phyloP scores from a whole-genome alignment of 2,113 vertebrate species.

The Butastur rufipennis region DNA sequence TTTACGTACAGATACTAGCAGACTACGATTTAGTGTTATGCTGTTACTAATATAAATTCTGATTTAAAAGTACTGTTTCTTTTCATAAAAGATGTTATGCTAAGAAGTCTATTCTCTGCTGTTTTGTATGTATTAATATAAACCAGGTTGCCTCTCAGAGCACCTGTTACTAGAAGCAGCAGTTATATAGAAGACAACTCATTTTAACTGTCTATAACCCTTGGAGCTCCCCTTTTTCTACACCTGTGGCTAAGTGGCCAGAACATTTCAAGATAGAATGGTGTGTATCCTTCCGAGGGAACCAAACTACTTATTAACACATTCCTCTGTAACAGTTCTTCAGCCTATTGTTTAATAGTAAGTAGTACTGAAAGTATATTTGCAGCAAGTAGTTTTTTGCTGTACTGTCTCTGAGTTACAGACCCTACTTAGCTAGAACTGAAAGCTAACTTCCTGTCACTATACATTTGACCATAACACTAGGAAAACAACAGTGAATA shows the following conservation, averaged over 20 bases:
- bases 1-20: not conserved
- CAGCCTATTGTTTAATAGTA: not conserved
- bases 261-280: too few relatives aligned
- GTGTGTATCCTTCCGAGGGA: not conserved
- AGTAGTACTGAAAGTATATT: not conserved
- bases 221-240: not conserved
- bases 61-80: not conserved
- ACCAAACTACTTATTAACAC: not conserved
- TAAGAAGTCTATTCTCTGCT: not conserved
- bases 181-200: not conserved
- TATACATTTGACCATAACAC: not conserved
- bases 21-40: rapidly evolving
- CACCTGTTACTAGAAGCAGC: not conserved
- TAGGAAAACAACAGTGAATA: not conserved
- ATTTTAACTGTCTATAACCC: not conserved
- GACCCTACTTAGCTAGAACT: not conserved
- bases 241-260: not conserved
- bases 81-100: not conserved
- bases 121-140: not conserved
- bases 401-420: not conserved
- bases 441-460: not conserved
- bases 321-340: not conserved
- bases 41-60: not conserved
- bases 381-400: not conserved
- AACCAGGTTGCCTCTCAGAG: not conserved